Conservation (phyloP, 2,113 vertebrate species). For the Chionodraco myersi region DNA sequence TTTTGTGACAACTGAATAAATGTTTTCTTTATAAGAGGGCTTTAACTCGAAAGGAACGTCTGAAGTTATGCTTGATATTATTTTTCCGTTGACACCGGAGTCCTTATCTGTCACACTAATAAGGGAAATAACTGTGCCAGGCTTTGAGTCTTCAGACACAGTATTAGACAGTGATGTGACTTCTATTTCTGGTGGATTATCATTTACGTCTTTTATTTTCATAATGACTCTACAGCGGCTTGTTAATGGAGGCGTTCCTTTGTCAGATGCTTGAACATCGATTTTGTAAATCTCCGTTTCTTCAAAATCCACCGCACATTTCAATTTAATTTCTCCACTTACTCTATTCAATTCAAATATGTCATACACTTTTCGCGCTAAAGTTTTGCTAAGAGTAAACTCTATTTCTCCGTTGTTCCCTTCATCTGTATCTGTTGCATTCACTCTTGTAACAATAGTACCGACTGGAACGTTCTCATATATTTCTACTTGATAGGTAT, state of each 20-base stretch:
- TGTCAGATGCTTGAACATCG: constrained; percentile 79
- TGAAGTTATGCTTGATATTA: constrained; percentile 79
- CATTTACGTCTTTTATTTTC: constrained; percentile 77
- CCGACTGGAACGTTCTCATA: constrained; percentile 49
- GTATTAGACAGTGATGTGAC: constrained; percentile 90
- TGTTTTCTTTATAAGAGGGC: constrained; percentile 75
- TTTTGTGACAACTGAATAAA: constrained; percentile 73
- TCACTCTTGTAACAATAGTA: constrained; percentile 65
- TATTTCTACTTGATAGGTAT: constrained; percentile 43
- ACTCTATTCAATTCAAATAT: constrained; percentile 53
- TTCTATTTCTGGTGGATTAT: constrained; percentile 89
- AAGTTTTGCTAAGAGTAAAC: constrained; percentile 40
- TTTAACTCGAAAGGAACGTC: constrained; percentile 74
- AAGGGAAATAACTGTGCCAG: constrained; percentile 74
- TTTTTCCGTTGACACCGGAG: constrained; percentile 76
- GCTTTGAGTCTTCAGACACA: constrained; percentile 66
- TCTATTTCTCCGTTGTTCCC: constrained; percentile 73
- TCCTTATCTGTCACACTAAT: constrained; percentile 78
- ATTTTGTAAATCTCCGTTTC: constrained; percentile 67
- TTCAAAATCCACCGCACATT: constrained; percentile 75
- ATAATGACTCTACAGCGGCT: constrained; percentile 70
- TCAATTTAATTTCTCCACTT: constrained; percentile 72
- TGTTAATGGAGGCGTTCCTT: constrained; percentile 47
- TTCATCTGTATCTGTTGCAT: constrained; percentile 78
- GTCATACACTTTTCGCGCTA: constrained; percentile 52